These are phyloP conservation scores for Drosophila rhopaloa DNA, from an alignment of 1,140 invertebrate species.

Conservation along the genomic window DNA sequence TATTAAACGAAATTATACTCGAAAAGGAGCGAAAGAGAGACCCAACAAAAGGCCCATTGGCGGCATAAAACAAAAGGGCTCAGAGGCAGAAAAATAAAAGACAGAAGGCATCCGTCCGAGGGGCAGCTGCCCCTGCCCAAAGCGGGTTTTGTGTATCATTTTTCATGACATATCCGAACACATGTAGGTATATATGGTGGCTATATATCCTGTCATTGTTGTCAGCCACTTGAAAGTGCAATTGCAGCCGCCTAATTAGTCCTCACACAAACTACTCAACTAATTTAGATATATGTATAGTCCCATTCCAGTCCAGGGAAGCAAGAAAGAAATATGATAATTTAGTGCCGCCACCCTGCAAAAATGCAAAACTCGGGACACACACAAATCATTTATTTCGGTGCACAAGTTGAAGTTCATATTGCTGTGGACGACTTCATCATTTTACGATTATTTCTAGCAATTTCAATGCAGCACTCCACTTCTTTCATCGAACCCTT, in stretches of 20 bases:
- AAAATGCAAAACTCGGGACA: conserved; percentile 38
- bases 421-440: conserved; percentile 67
- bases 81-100: conserved; percentile 65
- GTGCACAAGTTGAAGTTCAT: conserved; percentile 56
- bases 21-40: conserved; percentile 38
- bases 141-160: conserved; percentile 77
- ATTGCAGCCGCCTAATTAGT: conserved; percentile 75
- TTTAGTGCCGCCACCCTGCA: conserved; percentile 68
- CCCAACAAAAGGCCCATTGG: conserved; percentile 71
- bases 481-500: conserved; percentile 28
- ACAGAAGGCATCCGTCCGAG: conserved; percentile 38
- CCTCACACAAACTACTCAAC: conserved; percentile 40
- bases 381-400: conserved; percentile 73
- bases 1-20: conserved; percentile 82
- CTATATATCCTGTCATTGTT: conserved; percentile 52
- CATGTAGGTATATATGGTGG: conserved; percentile 19
- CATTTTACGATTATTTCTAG: conserved; percentile 83
- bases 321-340: conserved; percentile 47
- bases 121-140: conserved; percentile 65
- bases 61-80: conserved; percentile 80
- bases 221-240: conserved; percentile 74
- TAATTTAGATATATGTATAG: conserved; percentile 16
- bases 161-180: conserved; percentile 69
- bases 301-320: conserved; percentile 6
- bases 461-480: conserved; percentile 70